These are phyloP conservation scores for Dryobotodes eremita DNA, from an alignment of 2,888 invertebrate species.

Conservation along the genomic window DNA sequence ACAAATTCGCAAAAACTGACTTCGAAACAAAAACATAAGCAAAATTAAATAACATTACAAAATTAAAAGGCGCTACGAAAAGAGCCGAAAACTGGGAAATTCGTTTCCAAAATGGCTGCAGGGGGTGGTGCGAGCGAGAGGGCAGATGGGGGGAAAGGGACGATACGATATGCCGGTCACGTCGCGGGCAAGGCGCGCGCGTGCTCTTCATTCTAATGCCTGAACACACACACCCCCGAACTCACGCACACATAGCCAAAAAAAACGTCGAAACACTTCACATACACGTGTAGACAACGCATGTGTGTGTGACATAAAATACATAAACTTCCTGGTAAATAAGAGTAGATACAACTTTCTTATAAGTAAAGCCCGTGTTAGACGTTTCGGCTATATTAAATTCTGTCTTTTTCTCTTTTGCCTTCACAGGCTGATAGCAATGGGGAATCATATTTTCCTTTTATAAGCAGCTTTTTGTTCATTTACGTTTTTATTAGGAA, in stretches of 20 bases:
- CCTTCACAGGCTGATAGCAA: slow-evolving; percentile 78
- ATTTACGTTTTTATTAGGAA: slow-evolving; percentile 70
- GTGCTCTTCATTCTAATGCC: slow-evolving; percentile 89
- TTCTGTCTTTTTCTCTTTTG: slow-evolving; percentile 84
- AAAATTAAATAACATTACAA: slow-evolving; percentile 86
- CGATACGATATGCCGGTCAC: slow-evolving; percentile 90
- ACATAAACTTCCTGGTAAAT: slow-evolving; percentile 89
- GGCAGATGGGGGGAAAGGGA: slow-evolving; percentile 87
- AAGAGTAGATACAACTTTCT: slow-evolving; percentile 87
- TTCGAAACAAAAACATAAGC: slow-evolving; percentile 69
- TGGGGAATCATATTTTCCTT: slow-evolving; percentile 84
- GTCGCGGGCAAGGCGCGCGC: slow-evolving; percentile 89
- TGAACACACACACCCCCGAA: slow-evolving; percentile 84
- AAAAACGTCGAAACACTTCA: slow-evolving; percentile 80
- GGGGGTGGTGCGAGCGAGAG: slow-evolving; percentile 87
- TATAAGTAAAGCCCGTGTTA: slow-evolving; percentile 80
- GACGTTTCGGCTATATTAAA: slow-evolving; percentile 88
- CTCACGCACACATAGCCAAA: slow-evolving; percentile 76
- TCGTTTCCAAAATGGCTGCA: slow-evolving; percentile 88
- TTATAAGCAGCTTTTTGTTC: slow-evolving; percentile 68
- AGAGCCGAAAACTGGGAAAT: slow-evolving; percentile 89
- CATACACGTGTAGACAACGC: slow-evolving; percentile 61
- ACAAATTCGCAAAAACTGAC: slow-evolving; percentile 67
- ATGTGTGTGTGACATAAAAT: slow-evolving; percentile 68
- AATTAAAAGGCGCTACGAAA: slow-evolving; percentile 87